Evolutionary conservation across 2,797 vertebrate species (phyloP).

Genomic region (Hyperoplus immaculatus): DNA sequence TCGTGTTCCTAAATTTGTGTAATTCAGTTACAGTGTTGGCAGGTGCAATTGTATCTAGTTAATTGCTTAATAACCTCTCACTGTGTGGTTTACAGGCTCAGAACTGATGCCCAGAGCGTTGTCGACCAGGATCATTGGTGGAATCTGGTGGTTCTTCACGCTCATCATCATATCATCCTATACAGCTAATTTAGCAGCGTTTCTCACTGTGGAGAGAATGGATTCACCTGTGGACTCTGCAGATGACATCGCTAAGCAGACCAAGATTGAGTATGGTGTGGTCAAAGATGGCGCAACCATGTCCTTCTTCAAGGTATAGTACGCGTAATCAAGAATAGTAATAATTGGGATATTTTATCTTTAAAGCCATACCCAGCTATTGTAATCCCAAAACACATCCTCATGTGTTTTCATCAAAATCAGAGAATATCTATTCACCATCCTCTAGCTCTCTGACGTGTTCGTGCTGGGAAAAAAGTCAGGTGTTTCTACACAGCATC

Average conservation of each 20-base stretch:
- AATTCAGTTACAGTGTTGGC: conserved; percentile 42
- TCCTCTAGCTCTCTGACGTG: too few relatives aligned
- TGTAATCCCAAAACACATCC: too few relatives aligned
- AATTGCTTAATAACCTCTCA: conserved; percentile 32
- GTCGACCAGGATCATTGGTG: conserved; percentile 98
- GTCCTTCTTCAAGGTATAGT: conserved; percentile 96
- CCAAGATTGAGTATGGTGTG: conserved; percentile 97
- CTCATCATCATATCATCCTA: conserved; percentile 99
- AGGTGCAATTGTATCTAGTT: conserved; percentile 16
- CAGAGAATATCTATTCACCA: too few relatives aligned
- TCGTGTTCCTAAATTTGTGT: conserved; percentile 52
- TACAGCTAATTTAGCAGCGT: conserved; percentile 96
- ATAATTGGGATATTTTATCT: background rate
- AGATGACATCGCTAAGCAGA: conserved; percentile 98
- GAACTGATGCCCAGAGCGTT: conserved; percentile 99
- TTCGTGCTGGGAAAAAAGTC: too few relatives aligned
- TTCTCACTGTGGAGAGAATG: conserved; percentile 98
- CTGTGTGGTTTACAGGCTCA: conserved; percentile 87
- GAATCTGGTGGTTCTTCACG: conserved; percentile 99
- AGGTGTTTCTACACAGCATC: too few relatives aligned
- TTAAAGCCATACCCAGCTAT: too few relatives aligned
- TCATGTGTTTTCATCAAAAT: too few relatives aligned
- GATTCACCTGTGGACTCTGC: conserved; percentile 97
- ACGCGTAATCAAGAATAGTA: background rate
- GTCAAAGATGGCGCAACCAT: conserved; percentile 98